These are phyloP conservation scores for Rhinogobius similis DNA, from an alignment of 2,113 vertebrate species.

Conservation along the genomic window DNA sequence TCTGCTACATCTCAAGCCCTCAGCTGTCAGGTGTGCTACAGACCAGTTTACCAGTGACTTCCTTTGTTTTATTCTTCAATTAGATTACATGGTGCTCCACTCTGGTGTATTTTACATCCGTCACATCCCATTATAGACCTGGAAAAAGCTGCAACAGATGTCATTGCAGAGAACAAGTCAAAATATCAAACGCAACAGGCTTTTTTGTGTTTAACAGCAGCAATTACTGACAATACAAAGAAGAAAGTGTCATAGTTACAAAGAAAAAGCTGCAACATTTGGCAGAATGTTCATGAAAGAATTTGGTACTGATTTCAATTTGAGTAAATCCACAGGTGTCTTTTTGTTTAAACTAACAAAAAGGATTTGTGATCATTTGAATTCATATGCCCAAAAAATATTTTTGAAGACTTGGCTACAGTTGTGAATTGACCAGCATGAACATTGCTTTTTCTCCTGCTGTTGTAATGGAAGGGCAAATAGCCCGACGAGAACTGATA, in stretches of 20 bases:
- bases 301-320: background rate
- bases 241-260: background rate
- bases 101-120: background rate
- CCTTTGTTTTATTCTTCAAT: slow-evolving; percentile 1
- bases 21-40: slow-evolving; percentile 5
- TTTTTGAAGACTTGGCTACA: background rate
- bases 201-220: background rate
- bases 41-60: background rate
- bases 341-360: background rate
- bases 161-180: background rate
- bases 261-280: background rate
- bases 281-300: background rate
- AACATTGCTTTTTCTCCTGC: no score
- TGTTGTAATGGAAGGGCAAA: no score
- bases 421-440: no score
- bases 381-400: background rate
- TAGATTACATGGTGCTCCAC: background rate
- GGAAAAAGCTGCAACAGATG: background rate
- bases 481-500: no score
- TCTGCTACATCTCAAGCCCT: background rate
- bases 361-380: background rate
- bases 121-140: background rate
- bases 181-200: background rate
- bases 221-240: background rate
- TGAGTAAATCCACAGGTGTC: background rate